These are phyloP conservation scores for Drosophila pruinosa DNA, from an alignment of 1,140 invertebrate genomes.

Conservation along the genomic window DNA sequence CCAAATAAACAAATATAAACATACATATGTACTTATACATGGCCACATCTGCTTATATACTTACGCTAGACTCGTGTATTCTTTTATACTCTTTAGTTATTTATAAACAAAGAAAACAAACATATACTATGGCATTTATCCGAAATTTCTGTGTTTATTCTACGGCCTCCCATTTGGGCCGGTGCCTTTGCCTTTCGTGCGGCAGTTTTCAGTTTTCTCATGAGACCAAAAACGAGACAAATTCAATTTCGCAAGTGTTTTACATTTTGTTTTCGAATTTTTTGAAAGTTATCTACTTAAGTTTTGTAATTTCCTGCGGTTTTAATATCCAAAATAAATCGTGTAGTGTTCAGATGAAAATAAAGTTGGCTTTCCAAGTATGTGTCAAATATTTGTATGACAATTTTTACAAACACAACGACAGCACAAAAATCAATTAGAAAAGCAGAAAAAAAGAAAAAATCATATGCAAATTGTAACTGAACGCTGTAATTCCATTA, in stretches of 20 bases:
- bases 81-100: slow-evolving; percentile 21
- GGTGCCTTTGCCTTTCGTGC: slow-evolving; percentile 49
- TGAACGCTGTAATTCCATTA: background rate
- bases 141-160: slow-evolving; percentile 10
- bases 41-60: background rate
- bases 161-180: slow-evolving; percentile 43
- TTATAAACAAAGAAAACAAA: slow-evolving; percentile 18
- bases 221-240: slow-evolving; percentile 13
- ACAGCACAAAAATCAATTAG: background rate
- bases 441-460: background rate
- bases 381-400: slow-evolving; percentile 31
- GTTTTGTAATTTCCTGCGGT: slow-evolving; percentile 13
- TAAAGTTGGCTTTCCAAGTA: background rate
- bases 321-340: slow-evolving; percentile 23
- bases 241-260: slow-evolving; percentile 16
- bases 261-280: slow-evolving; percentile 26
- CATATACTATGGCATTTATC: slow-evolving; percentile 1
- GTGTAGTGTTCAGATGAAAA: slow-evolving; percentile 23
- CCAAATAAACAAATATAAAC: slow-evolving; percentile 2
- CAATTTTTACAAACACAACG: slow-evolving; percentile 7
- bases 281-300: slow-evolving; percentile 5
- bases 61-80: slow-evolving; percentile 20
- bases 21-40: background rate
- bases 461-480: background rate
- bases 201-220: slow-evolving; percentile 34